Evolutionary conservation across 2,888 invertebrate species (phyloP).

Genomic region (Phyllotreta striolata): DNA sequence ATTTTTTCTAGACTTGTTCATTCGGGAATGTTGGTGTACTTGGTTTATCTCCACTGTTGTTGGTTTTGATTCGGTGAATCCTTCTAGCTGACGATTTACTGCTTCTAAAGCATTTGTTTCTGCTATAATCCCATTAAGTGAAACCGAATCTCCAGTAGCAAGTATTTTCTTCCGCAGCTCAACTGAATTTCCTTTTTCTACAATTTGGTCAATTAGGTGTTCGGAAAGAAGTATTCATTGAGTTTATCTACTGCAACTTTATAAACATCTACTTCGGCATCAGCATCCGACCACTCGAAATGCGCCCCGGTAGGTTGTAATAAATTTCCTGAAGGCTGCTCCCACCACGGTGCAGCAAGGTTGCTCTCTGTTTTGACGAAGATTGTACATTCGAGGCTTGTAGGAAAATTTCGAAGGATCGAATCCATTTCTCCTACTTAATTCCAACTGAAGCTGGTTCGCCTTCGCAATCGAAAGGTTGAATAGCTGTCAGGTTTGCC

Average conservation of each 20-base stretch:
- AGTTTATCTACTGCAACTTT: conserved; percentile 37
- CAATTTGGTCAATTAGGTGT: conserved; percentile 47
- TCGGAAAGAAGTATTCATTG: conserved; percentile 46
- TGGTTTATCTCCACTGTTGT: too few relatives aligned
- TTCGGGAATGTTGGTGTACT: too few relatives aligned
- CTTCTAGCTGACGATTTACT: conserved; percentile 32
- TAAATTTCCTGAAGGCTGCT: conserved; percentile 46
- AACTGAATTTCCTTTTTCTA: conserved; percentile 43
- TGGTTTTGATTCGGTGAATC: conserved; percentile 25
- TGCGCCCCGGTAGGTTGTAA: conserved; percentile 45
- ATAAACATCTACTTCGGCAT: conserved; percentile 16
- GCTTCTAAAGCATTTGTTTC: conserved; percentile 41
- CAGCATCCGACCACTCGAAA: conserved; percentile 32
- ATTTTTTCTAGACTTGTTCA: too few relatives aligned
- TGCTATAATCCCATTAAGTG: conserved; percentile 34
- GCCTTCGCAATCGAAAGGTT: conserved; percentile 43
- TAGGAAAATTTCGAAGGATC: conserved; percentile 45
- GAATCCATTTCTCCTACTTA: conserved; percentile 50
- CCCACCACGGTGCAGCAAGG: conserved; percentile 44
- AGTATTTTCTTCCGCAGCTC: conserved; percentile 43
- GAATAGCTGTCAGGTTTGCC: too few relatives aligned
- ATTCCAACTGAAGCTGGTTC: conserved; percentile 45
- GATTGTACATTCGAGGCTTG: conserved; percentile 35
- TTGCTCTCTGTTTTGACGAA: conserved; percentile 39
- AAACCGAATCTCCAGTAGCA: conserved; percentile 36